Evolutionary conservation across 1,140 invertebrate genomes (phyloP).

Genomic region (Anadara kagoshimensis): DNA sequence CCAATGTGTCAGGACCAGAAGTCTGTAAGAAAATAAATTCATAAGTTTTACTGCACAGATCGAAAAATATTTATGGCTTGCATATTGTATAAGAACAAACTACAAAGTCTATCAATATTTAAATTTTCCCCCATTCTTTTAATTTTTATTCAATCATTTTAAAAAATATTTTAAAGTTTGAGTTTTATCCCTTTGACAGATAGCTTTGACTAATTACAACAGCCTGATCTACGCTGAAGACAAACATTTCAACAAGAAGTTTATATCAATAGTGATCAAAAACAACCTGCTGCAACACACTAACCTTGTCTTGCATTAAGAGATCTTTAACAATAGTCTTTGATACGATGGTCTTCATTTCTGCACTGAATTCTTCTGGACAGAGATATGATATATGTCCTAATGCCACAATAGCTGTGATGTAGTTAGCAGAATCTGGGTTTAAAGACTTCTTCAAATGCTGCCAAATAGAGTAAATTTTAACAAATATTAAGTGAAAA

Average conservation of each 20-base stretch:
- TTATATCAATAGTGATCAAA: too few species aligned
- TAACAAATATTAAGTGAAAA: too few species aligned
- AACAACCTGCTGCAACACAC: neutral
- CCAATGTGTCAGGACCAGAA: conserved; percentile 61
- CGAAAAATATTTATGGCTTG: too few species aligned
- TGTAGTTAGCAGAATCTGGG: conserved; percentile 88
- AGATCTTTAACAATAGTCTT: conserved; percentile 97
- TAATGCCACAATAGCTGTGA: conserved; percentile 93
- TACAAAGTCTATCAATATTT: too few species aligned
- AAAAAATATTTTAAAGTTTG: too few species aligned
- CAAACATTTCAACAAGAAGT: too few species aligned
- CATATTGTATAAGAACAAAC: too few species aligned
- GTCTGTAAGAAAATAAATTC: conserved; percentile 51
- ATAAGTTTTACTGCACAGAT: too few species aligned
- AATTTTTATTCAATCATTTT: neutral
- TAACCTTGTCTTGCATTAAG: conserved; percentile 85
- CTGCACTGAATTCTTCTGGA: conserved; percentile 89
- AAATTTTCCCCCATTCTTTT: neutral
- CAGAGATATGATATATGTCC: conserved; percentile 94
- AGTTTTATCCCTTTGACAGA: too few species aligned
- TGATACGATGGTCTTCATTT: conserved; percentile 95
- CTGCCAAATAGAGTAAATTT: conserved; percentile 60
- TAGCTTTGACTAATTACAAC: too few species aligned
- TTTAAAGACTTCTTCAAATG: conserved; percentile 78
- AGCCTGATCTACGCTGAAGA: too few species aligned